A percentile compares a stretch with the other conserved stretches of the same genome.
phyloP scores from a whole-genome alignment of 2,888 invertebrate genomes.

The Drosophila flavopinicola region DNA sequence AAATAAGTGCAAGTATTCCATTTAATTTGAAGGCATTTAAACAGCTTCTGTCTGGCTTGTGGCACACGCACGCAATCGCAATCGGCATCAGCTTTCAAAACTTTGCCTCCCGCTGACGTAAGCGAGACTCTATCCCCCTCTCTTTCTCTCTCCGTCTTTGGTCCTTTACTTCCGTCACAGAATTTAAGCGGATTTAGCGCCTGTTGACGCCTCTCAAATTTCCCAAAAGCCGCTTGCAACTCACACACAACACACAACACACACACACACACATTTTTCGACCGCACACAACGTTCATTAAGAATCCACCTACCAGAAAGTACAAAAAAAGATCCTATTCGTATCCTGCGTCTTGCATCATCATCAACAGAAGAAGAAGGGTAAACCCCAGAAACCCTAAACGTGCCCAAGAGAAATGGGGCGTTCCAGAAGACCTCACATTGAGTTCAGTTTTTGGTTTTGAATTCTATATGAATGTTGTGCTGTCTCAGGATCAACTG shows the following conservation, averaged over 20 bases:
- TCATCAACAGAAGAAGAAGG: slow-evolving; percentile 37
- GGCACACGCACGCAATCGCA: slow-evolving; percentile 61
- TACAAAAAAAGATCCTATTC: slow-evolving; percentile 15
- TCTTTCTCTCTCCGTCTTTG: not conserved
- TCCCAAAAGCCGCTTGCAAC: slow-evolving; percentile 54
- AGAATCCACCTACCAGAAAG: slow-evolving; percentile 47
- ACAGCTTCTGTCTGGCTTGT: slow-evolving; percentile 53
- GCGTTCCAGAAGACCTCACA: slow-evolving; percentile 71
- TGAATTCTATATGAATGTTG: slow-evolving; percentile 1
- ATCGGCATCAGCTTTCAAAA: slow-evolving; percentile 45
- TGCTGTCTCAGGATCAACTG: slow-evolving; percentile 7
- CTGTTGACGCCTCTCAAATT: slow-evolving; percentile 83
- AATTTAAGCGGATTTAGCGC: slow-evolving; percentile 81
- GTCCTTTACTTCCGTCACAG: slow-evolving; percentile 57
- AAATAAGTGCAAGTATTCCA: slow-evolving; percentile 57
- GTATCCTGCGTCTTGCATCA: slow-evolving; percentile 57
- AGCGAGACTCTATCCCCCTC: not conserved
- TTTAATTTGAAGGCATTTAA: slow-evolving; percentile 57
- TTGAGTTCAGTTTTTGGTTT: slow-evolving; percentile 20
- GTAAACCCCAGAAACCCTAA: slow-evolving; percentile 66
- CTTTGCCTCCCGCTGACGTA: slow-evolving; percentile 27
- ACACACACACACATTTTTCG: slow-evolving; percentile 25
- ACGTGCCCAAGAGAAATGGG: slow-evolving; percentile 61
- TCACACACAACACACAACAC: slow-evolving; percentile 1
- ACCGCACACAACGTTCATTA: slow-evolving; percentile 76